These are phyloP conservation scores for Pecten maximus DNA, from an alignment of 2,888 invertebrate genomes.

Conservation along the genomic window DNA sequence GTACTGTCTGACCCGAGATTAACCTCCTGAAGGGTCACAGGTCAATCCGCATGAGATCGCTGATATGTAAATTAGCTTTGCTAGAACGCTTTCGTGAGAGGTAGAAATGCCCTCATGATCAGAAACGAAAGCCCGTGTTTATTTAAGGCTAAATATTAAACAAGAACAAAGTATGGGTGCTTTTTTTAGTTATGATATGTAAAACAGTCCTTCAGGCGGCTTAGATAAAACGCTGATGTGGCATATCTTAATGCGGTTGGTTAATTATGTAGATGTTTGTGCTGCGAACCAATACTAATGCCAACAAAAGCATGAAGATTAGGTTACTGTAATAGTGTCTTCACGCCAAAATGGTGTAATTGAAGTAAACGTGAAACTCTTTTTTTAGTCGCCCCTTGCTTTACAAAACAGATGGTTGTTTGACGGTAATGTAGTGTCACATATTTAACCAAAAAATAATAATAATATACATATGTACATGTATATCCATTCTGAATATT, in stretches of 20 bases:
- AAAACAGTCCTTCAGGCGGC: not conserved
- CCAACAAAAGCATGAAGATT: no score
- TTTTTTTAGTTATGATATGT: not conserved
- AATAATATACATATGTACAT: no score
- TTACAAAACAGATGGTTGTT: no score
- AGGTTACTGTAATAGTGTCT: no score
- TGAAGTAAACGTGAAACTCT: no score
- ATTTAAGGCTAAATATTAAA: not conserved
- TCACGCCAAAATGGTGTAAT: no score
- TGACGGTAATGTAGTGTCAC: no score
- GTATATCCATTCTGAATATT: no score
- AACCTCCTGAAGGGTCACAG: not conserved
- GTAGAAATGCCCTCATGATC: not conserved
- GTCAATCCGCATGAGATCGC: not conserved
- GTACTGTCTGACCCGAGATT: not conserved
- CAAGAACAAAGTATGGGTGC: not conserved
- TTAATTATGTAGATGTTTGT: not conserved
- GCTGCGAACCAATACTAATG: no score
- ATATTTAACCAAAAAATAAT: no score
- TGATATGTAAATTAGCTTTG: not conserved
- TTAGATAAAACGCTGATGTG: not conserved
- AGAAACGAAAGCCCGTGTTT: not conserved
- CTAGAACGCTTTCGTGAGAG: not conserved
- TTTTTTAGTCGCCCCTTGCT: no score
- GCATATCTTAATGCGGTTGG: not conserved